These are phyloP conservation scores for Lordiphosa mommai DNA, from an alignment of 1,140 invertebrate genomes.

Conservation along the genomic window DNA sequence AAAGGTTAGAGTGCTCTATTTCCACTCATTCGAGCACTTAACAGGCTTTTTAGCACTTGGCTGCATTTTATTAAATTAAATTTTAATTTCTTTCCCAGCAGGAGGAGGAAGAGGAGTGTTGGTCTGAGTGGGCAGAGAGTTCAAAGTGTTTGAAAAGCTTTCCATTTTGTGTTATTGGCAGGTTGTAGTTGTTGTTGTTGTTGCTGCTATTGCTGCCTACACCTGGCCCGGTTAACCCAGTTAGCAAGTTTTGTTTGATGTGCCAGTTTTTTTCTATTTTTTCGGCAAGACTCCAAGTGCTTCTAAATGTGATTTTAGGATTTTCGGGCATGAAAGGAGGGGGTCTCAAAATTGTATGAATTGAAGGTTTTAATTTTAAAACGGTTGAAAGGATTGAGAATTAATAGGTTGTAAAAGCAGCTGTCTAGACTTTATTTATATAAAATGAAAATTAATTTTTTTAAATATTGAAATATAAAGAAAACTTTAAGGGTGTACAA, in stretches of 20 bases:
- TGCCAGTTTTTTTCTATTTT: conserved; percentile 32
- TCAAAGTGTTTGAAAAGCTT: conserved; percentile 40
- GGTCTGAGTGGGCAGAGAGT: conserved; percentile 26
- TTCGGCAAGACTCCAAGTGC: conserved; percentile 8
- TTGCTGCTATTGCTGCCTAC: not conserved
- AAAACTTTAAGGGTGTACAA: no score
- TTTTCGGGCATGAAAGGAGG: not conserved
- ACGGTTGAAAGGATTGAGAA: no score
- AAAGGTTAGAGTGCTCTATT: conserved; percentile 24
- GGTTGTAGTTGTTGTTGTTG: conserved; percentile 3
- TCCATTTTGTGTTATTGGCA: conserved; percentile 50
- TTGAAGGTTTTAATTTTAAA: no score
- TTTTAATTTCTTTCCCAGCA: conserved; percentile 27
- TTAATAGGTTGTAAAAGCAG: no score
- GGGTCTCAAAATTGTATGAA: no score
- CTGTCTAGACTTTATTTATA: no score
- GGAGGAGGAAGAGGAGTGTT: no score
- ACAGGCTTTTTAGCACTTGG: conserved; percentile 52
- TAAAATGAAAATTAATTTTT: no score
- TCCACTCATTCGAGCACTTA: conserved; percentile 24
- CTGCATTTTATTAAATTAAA: conserved; percentile 63
- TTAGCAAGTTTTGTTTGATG: conserved; percentile 64
- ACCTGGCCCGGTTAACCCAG: conserved; percentile 43
- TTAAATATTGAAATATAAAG: no score
- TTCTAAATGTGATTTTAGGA: conserved; percentile 30